Evolutionary conservation across 2,113 vertebrate species (phyloP).

Genomic region (Peromyscus maniculatus): DNA sequence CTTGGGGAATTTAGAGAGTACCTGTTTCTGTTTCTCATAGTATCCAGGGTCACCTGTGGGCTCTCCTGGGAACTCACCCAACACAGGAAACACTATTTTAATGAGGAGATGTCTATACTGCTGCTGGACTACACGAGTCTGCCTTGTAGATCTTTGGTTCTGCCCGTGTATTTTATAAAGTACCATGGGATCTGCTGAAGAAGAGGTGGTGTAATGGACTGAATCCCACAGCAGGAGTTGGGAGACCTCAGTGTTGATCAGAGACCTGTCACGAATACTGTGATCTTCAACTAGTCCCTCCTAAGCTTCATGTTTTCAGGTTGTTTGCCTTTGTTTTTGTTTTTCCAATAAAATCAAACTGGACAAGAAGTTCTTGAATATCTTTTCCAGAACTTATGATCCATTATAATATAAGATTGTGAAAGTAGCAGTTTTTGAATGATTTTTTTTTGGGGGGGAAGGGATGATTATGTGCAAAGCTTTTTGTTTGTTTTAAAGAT

Average conservation of each 20-base stretch:
- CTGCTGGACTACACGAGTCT: conserved; percentile 37
- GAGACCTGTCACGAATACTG: conserved; percentile 51
- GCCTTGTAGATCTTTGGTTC: conserved; percentile 50
- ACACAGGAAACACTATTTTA: conserved; percentile 29
- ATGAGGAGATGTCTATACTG: conserved; percentile 57
- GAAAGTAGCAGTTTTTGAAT: conserved; percentile 13
- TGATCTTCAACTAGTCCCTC: conserved; percentile 46
- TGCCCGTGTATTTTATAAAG: conserved; percentile 63
- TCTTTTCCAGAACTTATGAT: conserved; percentile 38
- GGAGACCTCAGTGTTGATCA: conserved; percentile 56
- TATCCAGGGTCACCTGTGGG: background rate
- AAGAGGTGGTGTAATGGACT: conserved; percentile 62
- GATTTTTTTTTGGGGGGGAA: background rate
- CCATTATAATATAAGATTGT: background rate
- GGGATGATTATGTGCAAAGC: conserved; percentile 17
- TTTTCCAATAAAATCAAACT: conserved; percentile 63
- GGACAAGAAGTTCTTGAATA: conserved; percentile 2
- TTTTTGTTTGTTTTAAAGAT: background rate
- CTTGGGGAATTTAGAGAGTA: background rate
- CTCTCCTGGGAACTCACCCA: conserved; percentile 37
- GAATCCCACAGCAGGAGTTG: background rate
- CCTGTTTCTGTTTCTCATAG: conserved; percentile 7
- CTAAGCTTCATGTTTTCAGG: background rate
- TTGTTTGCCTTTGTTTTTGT: background rate
- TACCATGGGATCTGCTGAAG: background rate